Conservation (phyloP, 2,888 invertebrate species). For the Perizoma affinitatum region DNA sequence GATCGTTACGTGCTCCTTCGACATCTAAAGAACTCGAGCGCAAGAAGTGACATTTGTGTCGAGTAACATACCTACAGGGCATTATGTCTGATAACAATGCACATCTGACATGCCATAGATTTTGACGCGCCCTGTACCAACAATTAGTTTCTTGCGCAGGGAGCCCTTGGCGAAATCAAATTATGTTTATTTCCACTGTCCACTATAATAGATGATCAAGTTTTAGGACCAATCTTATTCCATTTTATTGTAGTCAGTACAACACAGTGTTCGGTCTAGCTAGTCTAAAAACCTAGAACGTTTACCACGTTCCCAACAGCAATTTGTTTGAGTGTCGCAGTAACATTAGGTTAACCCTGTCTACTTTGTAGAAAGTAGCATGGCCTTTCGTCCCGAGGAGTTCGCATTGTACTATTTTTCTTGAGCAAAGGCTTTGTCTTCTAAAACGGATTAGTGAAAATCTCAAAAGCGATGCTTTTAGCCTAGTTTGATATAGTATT, state of each 20-base stretch:
- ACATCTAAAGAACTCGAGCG: conserved; percentile 40
- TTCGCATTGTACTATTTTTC: conserved; percentile 54
- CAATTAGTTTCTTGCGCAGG: conserved; percentile 59
- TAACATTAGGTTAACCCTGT: conserved; percentile 57
- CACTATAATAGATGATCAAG: conserved; percentile 26
- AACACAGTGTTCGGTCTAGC: conserved; percentile 36
- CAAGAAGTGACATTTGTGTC: conserved; percentile 46
- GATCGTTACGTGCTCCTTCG: conserved; percentile 42
- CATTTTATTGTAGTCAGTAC: conserved; percentile 21
- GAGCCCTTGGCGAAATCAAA: conserved; percentile 34
- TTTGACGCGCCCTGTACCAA: conserved; percentile 55
- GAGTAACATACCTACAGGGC: conserved; percentile 52
- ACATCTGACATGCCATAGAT: conserved; percentile 50
- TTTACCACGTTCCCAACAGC: conserved; percentile 51
- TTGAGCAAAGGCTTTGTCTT: conserved; percentile 51
- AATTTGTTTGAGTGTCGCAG: conserved; percentile 62
- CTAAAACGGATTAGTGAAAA: conserved; percentile 45
- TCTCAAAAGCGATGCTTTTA: conserved; percentile 37
- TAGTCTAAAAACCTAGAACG: conserved; percentile 48
- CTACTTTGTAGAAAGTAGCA: conserved; percentile 58
- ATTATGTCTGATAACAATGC: conserved; percentile 59
- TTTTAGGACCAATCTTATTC: conserved; percentile 29
- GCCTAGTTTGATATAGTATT: conserved; percentile 26
- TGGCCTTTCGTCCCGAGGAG: conserved; percentile 54
- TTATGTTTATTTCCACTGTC: conserved; percentile 42